Evolutionary conservation across 1,140 invertebrate genomes (phyloP).

Genomic region (Drosophila equinoxialis): DNA sequence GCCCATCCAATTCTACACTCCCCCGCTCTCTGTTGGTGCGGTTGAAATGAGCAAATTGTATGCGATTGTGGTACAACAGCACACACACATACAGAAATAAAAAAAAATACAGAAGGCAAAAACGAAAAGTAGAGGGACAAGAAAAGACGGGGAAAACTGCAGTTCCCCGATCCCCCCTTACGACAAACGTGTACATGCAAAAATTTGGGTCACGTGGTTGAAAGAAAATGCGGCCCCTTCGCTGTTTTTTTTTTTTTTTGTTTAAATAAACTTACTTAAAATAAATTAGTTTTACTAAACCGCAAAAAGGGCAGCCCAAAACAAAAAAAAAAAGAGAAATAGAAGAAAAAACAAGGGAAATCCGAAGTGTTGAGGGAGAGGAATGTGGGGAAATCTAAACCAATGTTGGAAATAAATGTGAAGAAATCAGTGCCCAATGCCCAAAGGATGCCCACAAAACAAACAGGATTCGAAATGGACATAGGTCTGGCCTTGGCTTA

Average conservation of each 20-base stretch:
- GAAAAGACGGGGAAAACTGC: slow-evolving; percentile 33
- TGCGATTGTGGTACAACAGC: slow-evolving; percentile 62
- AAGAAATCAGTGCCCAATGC: slow-evolving; percentile 76
- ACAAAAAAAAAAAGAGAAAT: not conserved
- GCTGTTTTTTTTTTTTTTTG: slow-evolving; percentile 27
- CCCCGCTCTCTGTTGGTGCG: slow-evolving; percentile 52
- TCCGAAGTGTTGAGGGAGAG: not conserved
- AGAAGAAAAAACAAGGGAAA: slow-evolving; percentile 8
- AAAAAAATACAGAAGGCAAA: slow-evolving; percentile 24
- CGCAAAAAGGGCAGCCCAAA: slow-evolving; percentile 45
- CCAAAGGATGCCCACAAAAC: slow-evolving; percentile 65
- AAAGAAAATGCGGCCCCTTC: slow-evolving; percentile 31
- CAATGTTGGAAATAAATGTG: slow-evolving; percentile 70
- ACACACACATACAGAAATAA: slow-evolving; percentile 32
- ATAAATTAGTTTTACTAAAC: slow-evolving; percentile 76
- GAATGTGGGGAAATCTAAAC: slow-evolving; percentile 43
- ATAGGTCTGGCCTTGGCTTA: slow-evolving; percentile 58
- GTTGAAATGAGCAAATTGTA: slow-evolving; percentile 80
- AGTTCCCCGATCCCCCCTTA: slow-evolving; percentile 18
- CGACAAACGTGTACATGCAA: slow-evolving; percentile 34
- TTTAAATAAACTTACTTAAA: slow-evolving; percentile 66
- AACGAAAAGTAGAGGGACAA: slow-evolving; percentile 7
- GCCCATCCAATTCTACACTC: not conserved
- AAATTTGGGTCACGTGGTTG: slow-evolving; percentile 74
- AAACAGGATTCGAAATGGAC: slow-evolving; percentile 59